phyloP scores from a whole-genome alignment of 2,113 vertebrate genomes.

The Oncorhynchus tshawytscha region DNA sequence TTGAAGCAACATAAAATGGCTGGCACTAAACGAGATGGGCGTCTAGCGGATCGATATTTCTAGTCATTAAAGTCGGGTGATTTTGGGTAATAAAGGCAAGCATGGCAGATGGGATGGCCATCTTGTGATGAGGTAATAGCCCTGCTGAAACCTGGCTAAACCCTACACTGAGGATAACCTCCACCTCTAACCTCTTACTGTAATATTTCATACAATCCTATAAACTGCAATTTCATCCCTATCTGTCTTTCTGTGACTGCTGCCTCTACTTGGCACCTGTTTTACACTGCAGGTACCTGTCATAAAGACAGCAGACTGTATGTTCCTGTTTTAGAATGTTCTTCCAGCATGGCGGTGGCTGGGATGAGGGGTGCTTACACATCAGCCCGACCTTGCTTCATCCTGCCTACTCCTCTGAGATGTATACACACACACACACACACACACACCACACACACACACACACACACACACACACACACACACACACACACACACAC shows the following conservation, averaged over 20 bases:
- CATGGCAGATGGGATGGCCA: too few relatives aligned
- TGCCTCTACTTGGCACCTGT: constrained; percentile 24
- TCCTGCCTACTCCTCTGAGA: constrained; percentile 31
- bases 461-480: too few relatives aligned
- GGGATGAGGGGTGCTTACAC: constrained; percentile 53
- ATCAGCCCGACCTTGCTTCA: constrained; percentile 62
- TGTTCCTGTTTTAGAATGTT: constrained; percentile 25
- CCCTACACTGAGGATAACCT: constrained; percentile 18
- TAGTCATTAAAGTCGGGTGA: not conserved
- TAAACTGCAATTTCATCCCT: not conserved
- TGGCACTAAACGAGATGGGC: not conserved
- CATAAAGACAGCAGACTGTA: not conserved
- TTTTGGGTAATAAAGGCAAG: too few relatives aligned
- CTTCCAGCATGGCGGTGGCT: constrained; percentile 26
- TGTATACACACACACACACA: too few relatives aligned
- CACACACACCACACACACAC: too few relatives aligned
- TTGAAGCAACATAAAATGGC: not conserved
- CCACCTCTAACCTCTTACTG: constrained; percentile 11
- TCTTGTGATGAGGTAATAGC: too few relatives aligned
- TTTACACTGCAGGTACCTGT: not conserved
- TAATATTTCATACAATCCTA: constrained; percentile 18
- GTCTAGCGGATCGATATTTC: not conserved
- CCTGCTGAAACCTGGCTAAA: not conserved
- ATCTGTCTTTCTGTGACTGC: not conserved
- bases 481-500: too few relatives aligned